Percentiles rank a stretch among this genome's conserved stretches.
phyloP scores from a whole-genome alignment of 1,140 invertebrate genomes.

The Penaeus indicus region DNA sequence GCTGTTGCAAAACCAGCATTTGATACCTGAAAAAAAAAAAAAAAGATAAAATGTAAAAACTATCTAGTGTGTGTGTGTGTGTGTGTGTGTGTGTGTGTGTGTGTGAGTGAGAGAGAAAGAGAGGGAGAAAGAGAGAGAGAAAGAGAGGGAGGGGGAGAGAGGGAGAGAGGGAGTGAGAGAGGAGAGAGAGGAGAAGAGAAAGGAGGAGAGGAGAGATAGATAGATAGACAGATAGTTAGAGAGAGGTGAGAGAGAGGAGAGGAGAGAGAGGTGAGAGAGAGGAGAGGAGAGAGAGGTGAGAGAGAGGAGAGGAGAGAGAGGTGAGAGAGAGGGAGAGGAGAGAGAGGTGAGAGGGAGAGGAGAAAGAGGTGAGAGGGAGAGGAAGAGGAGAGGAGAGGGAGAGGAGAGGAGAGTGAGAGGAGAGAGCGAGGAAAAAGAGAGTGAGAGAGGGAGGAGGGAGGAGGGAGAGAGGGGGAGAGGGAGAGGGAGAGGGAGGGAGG shows the following conservation, averaged over 20 bases:
- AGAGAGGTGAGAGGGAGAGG: conserved; percentile 12
- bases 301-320: background rate
- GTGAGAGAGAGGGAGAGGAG: too few relatives aligned
- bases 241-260: conserved; percentile 7
- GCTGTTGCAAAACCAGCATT: conserved; percentile 93
- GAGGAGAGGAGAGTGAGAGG: background rate
- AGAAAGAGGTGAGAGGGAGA: background rate
- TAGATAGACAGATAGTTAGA: background rate
- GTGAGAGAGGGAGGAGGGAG: background rate
- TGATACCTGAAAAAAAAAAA: conserved; percentile 83
- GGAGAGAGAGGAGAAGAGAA: background rate
- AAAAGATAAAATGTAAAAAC: too few relatives aligned
- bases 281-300: background rate
- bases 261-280: conserved; percentile 5
- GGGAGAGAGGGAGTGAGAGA: background rate
- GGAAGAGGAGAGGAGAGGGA: background rate
- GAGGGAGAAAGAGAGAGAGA: background rate
- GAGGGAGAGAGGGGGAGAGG: background rate
- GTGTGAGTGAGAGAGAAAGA: background rate
- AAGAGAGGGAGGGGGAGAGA: background rate
- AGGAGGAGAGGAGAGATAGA: background rate
- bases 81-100: too few relatives aligned
- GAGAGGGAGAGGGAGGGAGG: too few relatives aligned
- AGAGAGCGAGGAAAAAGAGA: background rate
- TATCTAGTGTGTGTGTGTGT: too few relatives aligned